These are phyloP conservation scores for Cyrtonyx montezumae DNA, from an alignment of 2,113 vertebrate genomes.

Conservation along the genomic window DNA sequence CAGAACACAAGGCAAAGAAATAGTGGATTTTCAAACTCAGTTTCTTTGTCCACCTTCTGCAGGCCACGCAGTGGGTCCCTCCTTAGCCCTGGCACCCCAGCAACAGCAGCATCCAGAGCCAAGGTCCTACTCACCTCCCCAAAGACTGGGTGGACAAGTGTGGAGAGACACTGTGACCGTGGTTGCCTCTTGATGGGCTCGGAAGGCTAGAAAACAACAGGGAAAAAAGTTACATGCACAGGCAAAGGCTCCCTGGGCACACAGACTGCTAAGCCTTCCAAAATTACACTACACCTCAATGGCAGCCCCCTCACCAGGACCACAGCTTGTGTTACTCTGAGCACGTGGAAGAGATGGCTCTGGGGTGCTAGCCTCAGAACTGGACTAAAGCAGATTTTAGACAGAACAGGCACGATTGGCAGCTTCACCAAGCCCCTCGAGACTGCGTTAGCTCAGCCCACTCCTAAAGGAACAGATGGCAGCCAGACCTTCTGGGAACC, in stretches of 20 bases:
- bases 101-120: not conserved
- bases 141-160: constrained; percentile 93
- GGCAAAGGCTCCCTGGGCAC: not conserved
- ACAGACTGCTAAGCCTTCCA: not conserved
- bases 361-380: not conserved
- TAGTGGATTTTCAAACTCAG: not conserved
- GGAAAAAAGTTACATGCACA: not conserved
- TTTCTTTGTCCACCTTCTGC: not conserved
- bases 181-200: constrained; percentile 93
- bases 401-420: accelerated
- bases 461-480: not conserved
- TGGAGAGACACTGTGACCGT: constrained; percentile 93
- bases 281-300: not conserved
- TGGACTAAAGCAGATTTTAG: not conserved
- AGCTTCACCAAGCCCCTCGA: not conserved
- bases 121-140: constrained; percentile 86
- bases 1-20: not conserved
- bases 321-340: not conserved
- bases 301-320: not conserved
- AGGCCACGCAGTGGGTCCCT: not conserved
- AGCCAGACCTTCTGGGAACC: constrained; percentile 84
- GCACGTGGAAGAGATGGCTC: not conserved
- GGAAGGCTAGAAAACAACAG: constrained; percentile 58
- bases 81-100: not conserved
- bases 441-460: not conserved